Evolutionary conservation across 1,140 invertebrate genomes (phyloP), one percentile per base, ranked within the genome.

Genomic region (Drosophila mayri): DNA sequence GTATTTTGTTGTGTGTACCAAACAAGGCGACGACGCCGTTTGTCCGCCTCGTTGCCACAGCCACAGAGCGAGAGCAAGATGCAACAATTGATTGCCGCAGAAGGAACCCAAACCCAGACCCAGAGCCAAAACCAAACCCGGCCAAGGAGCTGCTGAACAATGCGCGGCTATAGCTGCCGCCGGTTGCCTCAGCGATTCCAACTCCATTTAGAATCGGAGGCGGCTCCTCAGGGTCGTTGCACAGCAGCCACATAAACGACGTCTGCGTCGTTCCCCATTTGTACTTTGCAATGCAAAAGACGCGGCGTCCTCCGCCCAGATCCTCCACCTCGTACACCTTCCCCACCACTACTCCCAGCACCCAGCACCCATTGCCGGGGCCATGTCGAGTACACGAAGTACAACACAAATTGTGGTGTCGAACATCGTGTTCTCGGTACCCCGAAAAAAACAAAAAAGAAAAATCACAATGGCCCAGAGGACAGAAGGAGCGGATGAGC

Each of bases 401-500:
- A 90, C 82, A 86, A 90, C 86, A 91, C 86, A 90, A 91, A 86
- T 91, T 91, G 73, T 86, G 82, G 87, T 91, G 87, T 90, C 80
- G 80, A 91, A 91, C 87, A 91, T 77, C 87, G 80, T 91, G 87
- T 91, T 90, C 57, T 38, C 41, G 50, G 50, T 61, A 46, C 49
- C 41, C 66, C 70, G 30, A 68, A 71, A 65, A 43, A 41, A 32
- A 8, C n/a, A 32, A 11, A 35, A 35, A 7, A 30, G 25, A 66
- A 44, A 58, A 18, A 52, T 54, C 47, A 72, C 68, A 73, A 73
- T 73, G 70, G 37, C 35, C 44, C 32, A 10, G 58, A 66, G 50
- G 72, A 65, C 52, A 60, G 30, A 9, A 38, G 35, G 1, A n/a
- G 8, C 32, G 12, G 28, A 12, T 28, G 4, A 18, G 40, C 59